Conservation (phyloP, 2,113 vertebrate species). For the Chamaea fasciata region DNA sequence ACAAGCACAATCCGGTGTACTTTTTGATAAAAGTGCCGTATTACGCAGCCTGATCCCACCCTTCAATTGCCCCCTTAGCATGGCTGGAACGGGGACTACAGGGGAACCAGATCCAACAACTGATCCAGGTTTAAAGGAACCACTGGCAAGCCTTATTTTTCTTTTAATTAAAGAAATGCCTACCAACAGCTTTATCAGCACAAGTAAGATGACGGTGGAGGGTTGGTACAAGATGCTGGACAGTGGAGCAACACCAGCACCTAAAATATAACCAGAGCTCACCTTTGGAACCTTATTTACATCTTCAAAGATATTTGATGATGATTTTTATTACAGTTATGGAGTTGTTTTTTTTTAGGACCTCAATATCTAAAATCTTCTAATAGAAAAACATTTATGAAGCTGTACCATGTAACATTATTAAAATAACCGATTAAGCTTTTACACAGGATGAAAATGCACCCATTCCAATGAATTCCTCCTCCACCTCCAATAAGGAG, state of each 20-base stretch:
- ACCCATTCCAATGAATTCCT: neutral
- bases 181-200: neutral
- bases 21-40: neutral
- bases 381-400: neutral
- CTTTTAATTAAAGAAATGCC: neutral
- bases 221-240: neutral
- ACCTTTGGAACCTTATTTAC: neutral
- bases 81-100: neutral
- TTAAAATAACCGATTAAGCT: neutral
- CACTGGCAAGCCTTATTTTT: neutral
- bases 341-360: neutral
- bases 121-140: neutral
- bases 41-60: neutral
- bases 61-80: neutral
- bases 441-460: neutral
- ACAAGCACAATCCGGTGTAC: neutral
- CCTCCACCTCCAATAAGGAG: neutral
- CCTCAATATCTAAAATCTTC: neutral
- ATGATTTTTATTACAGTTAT: neutral
- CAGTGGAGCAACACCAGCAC: neutral
- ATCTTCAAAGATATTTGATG: neutral
- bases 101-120: neutral
- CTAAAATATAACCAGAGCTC: neutral
- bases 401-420: accelerated
- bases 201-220: neutral